Base-by-base conservation (phyloP, 2,888 invertebrate genomes). In the Geotrupes spiniger region DNA sequence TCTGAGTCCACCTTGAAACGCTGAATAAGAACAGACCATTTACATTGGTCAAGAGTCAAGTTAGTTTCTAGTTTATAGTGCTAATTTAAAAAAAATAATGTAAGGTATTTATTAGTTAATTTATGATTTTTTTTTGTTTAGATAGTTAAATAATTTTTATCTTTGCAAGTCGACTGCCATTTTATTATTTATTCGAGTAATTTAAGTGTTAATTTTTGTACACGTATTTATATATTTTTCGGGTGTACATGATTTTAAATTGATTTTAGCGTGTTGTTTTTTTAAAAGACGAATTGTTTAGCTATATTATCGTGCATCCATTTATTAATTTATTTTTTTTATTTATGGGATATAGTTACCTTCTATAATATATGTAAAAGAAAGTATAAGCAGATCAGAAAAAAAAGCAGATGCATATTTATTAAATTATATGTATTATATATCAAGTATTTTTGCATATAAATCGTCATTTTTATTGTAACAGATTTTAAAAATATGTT, bases 61-160 rank as follows among this genome's bases (percentile, higher is more conserved):
- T 42, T 57, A 57, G 54, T 49, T 53, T 51, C 51, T 56, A 48
- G 47, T 27, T 42, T 46, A 39, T 50, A 50, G 44, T 15, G 31
- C 45, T 46, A 50, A 50, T 41, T 49, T 46, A 40, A 46, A 40
- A 38, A 29, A 38, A 41, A 36, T 36, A 41, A 47, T 21, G 12
- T 59, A 59, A 61, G 55, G 57, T 61, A 61, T 64, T 62, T 65
- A 63, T 66, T 63, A 65, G 63, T 65, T 65, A 63, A 65, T 65
- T 63, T 65, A 64, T 64, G 55, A 59, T 61, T 62, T 49, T 48
- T 17, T 36, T 47, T 44, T 29, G 17, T 11, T 52, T 42, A 21
- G 21, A 21, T 21, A 21, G 21, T 21, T 21, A 6, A 21, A 21
- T 21, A 6, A 21, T 21, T 21, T 21, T 21, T 4, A 21, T 6